Percentiles rank a stretch among this genome's conserved stretches.
phyloP scores from a whole-genome alignment of 2,113 vertebrate species.

The Neolamprologus fasciatus region DNA sequence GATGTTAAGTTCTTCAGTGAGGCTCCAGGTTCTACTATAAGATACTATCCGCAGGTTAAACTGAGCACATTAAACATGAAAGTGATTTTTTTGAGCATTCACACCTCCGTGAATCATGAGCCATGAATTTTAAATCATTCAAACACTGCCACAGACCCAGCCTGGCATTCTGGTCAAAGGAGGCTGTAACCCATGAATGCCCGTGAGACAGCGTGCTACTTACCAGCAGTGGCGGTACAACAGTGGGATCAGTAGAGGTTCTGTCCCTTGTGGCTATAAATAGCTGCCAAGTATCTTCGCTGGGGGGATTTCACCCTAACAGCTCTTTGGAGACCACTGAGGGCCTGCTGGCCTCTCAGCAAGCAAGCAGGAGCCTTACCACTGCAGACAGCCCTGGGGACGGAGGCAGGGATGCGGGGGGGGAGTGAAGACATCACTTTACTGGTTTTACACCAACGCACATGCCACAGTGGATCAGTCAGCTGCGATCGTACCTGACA shows the following conservation, averaged over 20 bases:
- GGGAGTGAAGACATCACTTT: constrained; percentile 36
- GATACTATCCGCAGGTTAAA: neutral
- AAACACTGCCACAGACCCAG: neutral
- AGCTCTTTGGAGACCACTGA: constrained; percentile 54
- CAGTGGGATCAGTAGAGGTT: constrained; percentile 32
- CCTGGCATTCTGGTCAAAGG: neutral
- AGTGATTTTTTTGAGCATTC: neutral
- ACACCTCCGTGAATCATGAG: neutral
- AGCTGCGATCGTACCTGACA: constrained; percentile 56
- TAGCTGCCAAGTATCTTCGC: constrained; percentile 49
- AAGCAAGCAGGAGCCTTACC: constrained; percentile 24
- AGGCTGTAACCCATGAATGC: neutral
- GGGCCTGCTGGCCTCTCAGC: constrained; percentile 18
- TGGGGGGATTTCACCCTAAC: constrained; percentile 53
- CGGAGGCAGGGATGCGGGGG: neutral
- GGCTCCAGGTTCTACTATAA: neutral
- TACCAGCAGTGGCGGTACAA: neutral
- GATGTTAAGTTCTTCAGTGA: neutral
- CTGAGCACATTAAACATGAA: neutral
- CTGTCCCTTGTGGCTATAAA: constrained; percentile 37
- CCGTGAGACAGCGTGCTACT: neutral
- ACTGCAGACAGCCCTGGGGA: constrained; percentile 18
- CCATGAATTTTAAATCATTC: neutral
- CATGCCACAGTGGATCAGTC: constrained; percentile 56
- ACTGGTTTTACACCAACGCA: constrained; percentile 59